Percentiles rank a stretch among this genome's conserved stretches.
phyloP scores from a whole-genome alignment of 2,888 invertebrate genomes.

The Nomada fucata region DNA sequence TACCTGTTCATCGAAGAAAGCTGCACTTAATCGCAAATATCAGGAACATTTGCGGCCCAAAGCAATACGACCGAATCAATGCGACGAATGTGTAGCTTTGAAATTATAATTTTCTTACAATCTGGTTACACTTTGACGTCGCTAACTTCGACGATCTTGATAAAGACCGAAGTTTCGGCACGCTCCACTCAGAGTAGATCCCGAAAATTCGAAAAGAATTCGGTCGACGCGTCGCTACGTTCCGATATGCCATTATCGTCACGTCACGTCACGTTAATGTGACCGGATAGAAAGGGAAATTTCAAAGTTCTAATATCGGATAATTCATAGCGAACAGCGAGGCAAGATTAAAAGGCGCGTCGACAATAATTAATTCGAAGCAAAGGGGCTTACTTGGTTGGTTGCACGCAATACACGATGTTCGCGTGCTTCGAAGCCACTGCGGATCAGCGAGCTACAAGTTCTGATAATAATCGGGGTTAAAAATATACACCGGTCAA shows the following conservation, averaged over 20 bases:
- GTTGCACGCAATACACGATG: slow-evolving; percentile 2
- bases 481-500: background rate
- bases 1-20: background rate
- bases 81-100: no score
- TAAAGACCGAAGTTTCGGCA: no score
- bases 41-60: no score
- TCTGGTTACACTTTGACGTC: no score
- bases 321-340: background rate
- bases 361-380: slow-evolving; percentile 10
- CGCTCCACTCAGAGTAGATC: background rate
- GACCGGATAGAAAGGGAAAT: slow-evolving; percentile 23
- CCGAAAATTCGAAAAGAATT: background rate
- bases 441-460: background rate
- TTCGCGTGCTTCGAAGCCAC: background rate
- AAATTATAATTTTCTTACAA: no score
- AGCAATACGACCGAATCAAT: no score
- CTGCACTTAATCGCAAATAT: no score
- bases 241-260: background rate
- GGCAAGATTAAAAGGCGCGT: slow-evolving; percentile 23
- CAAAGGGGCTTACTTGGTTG: background rate
- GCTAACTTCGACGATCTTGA: no score
- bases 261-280: slow-evolving; percentile 25
- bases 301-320: slow-evolving; percentile 26
- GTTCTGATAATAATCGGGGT: slow-evolving; percentile 29
- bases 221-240: slow-evolving; percentile 15